phyloP scores from a whole-genome alignment of 2,113 vertebrate genomes.

The Cepphus grylle region DNA sequence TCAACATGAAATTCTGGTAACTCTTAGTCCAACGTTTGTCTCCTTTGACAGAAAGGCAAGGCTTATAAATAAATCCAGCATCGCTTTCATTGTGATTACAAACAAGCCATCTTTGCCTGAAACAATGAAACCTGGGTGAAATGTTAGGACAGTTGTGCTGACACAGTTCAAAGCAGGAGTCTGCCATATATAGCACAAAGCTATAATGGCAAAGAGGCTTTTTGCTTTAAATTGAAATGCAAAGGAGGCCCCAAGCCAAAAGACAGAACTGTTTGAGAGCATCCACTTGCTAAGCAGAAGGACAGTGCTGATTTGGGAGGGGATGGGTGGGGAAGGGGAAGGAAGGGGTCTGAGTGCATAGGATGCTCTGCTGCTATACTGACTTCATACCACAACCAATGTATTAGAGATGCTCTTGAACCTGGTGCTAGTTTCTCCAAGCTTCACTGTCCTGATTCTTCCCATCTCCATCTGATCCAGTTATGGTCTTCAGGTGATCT shows the following conservation, averaged over 20 bases:
- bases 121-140: constrained; percentile 61
- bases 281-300: constrained; percentile 64
- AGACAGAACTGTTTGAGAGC: constrained; percentile 66
- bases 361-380: constrained; percentile 68
- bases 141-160: constrained; percentile 60
- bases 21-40: neutral
- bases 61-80: constrained; percentile 42
- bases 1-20: neutral
- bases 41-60: constrained; percentile 25
- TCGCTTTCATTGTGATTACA: constrained; percentile 18
- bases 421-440: constrained; percentile 67
- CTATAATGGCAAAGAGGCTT: constrained; percentile 63
- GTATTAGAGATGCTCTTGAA: constrained; percentile 69
- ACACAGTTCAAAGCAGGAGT: constrained; percentile 60
- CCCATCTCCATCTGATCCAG: constrained; percentile 69
- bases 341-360: constrained; percentile 48
- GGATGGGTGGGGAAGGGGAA: constrained; percentile 7
- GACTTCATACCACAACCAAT: constrained; percentile 69
- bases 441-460: constrained; percentile 68
- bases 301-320: constrained; percentile 45
- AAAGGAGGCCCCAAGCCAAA: constrained; percentile 65
- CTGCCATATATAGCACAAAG: constrained; percentile 54
- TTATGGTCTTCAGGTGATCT: constrained; percentile 69
- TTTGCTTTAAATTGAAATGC: constrained; percentile 64
- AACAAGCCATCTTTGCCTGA: constrained; percentile 53